These are phyloP conservation scores for Phalacrocorax pelagicus DNA, from an alignment of 2,113 vertebrate genomes.

Conservation along the genomic window DNA sequence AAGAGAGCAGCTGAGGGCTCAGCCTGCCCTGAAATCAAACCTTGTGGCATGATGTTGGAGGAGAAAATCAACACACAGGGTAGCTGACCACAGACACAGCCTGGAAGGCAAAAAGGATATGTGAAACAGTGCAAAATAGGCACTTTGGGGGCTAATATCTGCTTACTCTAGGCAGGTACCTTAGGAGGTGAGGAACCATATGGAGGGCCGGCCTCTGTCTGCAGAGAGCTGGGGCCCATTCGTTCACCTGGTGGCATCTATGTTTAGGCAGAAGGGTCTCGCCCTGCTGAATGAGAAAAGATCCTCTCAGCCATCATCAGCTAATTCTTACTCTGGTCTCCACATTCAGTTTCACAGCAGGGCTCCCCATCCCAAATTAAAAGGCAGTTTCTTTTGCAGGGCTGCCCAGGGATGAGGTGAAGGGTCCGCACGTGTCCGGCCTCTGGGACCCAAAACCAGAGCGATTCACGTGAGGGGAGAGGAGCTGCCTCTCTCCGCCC, in stretches of 20 bases:
- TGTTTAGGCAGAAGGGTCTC: neutral
- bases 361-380: neutral
- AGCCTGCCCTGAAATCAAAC: neutral
- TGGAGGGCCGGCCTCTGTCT: neutral
- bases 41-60: rapidly evolving
- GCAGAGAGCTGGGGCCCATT: neutral
- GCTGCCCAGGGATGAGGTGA: neutral
- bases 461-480: rapidly evolving
- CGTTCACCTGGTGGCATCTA: neutral
- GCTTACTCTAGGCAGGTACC: neutral
- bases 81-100: neutral
- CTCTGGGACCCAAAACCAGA: neutral
- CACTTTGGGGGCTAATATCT: neutral
- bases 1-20: neutral
- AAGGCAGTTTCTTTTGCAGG: neutral
- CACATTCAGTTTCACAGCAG: neutral
- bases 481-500: neutral
- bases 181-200: neutral
- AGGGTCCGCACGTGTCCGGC: rapidly evolving
- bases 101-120: neutral
- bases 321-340: neutral
- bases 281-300: neutral
- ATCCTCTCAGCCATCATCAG: neutral
- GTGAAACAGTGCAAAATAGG: rapidly evolving
- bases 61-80: neutral